Evolutionary conservation across 2,888 invertebrate genomes (phyloP).

Genomic region (Camptogramma bilineatum): DNA sequence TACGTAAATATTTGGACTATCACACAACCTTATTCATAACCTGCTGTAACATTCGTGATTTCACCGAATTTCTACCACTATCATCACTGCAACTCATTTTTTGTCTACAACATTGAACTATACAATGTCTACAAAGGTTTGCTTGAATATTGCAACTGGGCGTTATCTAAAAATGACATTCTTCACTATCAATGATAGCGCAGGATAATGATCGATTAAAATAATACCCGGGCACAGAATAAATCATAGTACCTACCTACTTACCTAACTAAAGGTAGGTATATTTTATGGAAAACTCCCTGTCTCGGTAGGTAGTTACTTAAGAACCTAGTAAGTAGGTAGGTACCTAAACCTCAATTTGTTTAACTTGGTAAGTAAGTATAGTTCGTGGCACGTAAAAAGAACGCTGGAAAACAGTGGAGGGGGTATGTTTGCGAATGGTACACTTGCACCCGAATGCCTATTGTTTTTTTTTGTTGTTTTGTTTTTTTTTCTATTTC

Average conservation of each 20-base stretch:
- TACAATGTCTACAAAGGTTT: conserved; percentile 29
- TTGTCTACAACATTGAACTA: too few relatives aligned
- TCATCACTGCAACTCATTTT: conserved; percentile 41
- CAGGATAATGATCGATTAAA: conserved; percentile 26
- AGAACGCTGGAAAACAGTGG: too few relatives aligned
- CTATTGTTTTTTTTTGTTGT: too few relatives aligned
- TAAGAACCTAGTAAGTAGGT: too few relatives aligned
- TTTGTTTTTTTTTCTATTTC: too few relatives aligned
- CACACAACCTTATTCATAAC: conserved; percentile 31
- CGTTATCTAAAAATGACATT: conserved; percentile 24
- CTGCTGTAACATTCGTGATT: conserved; percentile 22
- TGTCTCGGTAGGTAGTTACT: too few relatives aligned
- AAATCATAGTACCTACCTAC: not conserved
- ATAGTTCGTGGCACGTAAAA: too few relatives aligned
- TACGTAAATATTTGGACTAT: not conserved
- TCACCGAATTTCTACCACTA: conserved; percentile 26
- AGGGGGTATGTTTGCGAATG: too few relatives aligned
- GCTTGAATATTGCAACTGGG: conserved; percentile 29
- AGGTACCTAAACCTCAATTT: not conserved
- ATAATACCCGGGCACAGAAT: not conserved
- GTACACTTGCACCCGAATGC: too few relatives aligned
- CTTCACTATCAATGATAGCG: conserved; percentile 27
- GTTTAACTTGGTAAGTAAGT: too few relatives aligned
- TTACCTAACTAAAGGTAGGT: too few relatives aligned
- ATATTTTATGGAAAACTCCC: not conserved